Conservation (phyloP, 2,797 vertebrate species). For the Oreochromis grahami region DNA sequence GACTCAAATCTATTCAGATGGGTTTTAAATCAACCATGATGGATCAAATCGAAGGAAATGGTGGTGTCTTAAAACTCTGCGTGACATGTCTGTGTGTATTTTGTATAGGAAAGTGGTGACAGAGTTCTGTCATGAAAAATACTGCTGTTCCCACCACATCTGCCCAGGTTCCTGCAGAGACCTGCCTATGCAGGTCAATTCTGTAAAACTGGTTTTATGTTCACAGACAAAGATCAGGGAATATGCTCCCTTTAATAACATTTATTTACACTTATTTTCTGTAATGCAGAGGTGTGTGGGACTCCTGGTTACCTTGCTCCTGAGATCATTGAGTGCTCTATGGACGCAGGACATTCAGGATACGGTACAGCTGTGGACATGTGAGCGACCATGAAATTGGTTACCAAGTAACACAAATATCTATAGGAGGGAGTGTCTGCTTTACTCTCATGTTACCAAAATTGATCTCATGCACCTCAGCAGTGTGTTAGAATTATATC, state of each 20-base stretch:
- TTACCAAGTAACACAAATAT: not conserved
- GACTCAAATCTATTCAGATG: not conserved
- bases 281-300: conserved; percentile 87
- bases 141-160: not conserved
- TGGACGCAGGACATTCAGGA: conserved; percentile 86
- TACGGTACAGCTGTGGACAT: conserved; percentile 91
- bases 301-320: conserved; percentile 96
- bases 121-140: not conserved
- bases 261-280: not conserved
- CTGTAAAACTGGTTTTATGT: not conserved
- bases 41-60: not conserved
- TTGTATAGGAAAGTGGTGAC: not conserved
- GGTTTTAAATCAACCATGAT: not conserved
- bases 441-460: not conserved
- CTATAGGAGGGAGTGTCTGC: not conserved
- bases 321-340: conserved; percentile 95
- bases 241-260: not conserved
- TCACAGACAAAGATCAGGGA: not conserved
- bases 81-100: not conserved
- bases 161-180: not conserved
- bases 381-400: conserved; percentile 73
- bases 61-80: not conserved
- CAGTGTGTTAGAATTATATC: not conserved
- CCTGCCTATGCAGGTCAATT: not conserved
- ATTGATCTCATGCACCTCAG: not conserved